Base-by-base conservation (phyloP, 2,888 invertebrate species). In the Acheta domesticus region DNA sequence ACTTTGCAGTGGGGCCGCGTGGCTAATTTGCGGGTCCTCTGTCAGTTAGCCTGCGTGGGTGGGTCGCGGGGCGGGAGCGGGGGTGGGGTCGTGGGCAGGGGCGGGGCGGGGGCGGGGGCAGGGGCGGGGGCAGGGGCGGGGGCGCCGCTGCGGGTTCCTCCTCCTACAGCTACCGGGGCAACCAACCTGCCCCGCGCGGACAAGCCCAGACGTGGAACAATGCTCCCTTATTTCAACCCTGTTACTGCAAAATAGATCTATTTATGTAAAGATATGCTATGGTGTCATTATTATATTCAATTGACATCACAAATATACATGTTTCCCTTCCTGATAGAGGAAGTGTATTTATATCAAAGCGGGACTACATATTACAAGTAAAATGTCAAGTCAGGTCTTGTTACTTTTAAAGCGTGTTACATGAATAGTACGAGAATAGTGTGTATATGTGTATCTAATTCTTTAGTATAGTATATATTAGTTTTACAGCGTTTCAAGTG, bases 141-240 rank as follows among this genome's bases (percentile, higher is more conserved):
- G 62, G 14, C 62, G 16, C 16, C 62, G 62, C 62, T 62, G 62
- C 16, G n/a, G 14, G 62, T 16, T 19, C 14, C 62, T 62, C 62
- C 14, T 36, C 14, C 62, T 62, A 62, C 62, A 62, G n/a, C 62
- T 62, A 62, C 14, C 62, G 62, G n/a, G n/a, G 62, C 62, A 62
- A n/a, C 62, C 62, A 62, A 19, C n/a, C 1, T 14, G 14, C 12
- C 14, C 62, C 62, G 62, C n/a, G 62, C n/a, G 62, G n/a, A 62
- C 62, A n/a, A 19, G 62, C 62, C 62, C 62, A 62, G 8, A 62
- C 16, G n/a, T 62, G 62, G n/a, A 62, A 62, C 62, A 62, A 14
- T 62, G 62, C 62, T 62, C 62, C 62, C 62, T 62, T 62, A 62
- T 62, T 62, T 62, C 62, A 62, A 62, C 62, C 62, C 62, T 62